phyloP scores from a whole-genome alignment of 1,140 invertebrate species.

The Riptortus pedestris region DNA sequence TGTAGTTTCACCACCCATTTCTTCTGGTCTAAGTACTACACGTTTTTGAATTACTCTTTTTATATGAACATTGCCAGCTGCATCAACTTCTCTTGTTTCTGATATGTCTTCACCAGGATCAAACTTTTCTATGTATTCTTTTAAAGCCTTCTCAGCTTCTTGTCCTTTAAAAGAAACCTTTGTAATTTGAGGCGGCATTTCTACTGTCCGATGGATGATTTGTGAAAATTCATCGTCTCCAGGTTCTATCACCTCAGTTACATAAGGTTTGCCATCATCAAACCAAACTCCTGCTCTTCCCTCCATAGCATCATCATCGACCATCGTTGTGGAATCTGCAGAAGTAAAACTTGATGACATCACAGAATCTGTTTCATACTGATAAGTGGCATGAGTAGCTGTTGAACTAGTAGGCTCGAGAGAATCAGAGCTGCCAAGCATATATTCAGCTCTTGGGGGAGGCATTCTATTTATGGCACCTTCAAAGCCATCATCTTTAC shows the following conservation, averaged over 20 bases:
- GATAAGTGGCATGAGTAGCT: conserved; percentile 69
- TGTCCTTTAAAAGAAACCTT: conserved; percentile 45
- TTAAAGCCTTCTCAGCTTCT: conserved; percentile 41
- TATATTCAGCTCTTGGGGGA: conserved; percentile 34
- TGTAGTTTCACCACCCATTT: conserved; percentile 30
- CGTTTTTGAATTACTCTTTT: conserved; percentile 42
- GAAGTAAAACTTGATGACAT: conserved; percentile 73
- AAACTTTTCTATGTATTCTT: conserved; percentile 42
- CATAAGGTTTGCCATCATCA: conserved; percentile 38
- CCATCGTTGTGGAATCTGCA: conserved; percentile 61
- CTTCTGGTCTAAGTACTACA: conserved; percentile 38
- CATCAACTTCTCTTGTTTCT: conserved; percentile 41
- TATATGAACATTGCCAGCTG: conserved; percentile 43
- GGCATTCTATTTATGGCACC: conserved; percentile 37
- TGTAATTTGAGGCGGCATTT: conserved; percentile 42
- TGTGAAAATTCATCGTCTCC: conserved; percentile 37
- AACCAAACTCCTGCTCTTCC: conserved; percentile 38
- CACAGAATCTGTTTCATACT: conserved; percentile 67
- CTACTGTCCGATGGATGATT: conserved; percentile 40
- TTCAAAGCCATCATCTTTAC: conserved; percentile 36
- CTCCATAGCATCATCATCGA: conserved; percentile 49
- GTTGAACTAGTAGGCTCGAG: conserved; percentile 60
- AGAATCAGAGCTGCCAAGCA: conserved; percentile 57
- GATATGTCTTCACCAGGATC: conserved; percentile 41
- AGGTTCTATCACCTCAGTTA: conserved; percentile 42